Evolutionary conservation across 1,140 invertebrate genomes (phyloP).

Genomic region (Heterodera schachtii): DNA sequence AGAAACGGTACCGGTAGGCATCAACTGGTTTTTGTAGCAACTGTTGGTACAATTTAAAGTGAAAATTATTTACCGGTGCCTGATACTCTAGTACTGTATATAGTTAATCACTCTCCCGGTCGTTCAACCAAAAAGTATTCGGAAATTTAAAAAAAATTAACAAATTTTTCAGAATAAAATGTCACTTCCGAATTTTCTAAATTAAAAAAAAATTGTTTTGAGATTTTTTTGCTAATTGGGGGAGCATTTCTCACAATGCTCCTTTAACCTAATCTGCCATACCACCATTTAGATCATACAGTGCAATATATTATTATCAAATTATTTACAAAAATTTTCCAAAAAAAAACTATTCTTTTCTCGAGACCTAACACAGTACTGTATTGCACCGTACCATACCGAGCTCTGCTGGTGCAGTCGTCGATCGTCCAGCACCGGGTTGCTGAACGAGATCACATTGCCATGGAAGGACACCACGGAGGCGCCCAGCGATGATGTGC

Average conservation of each 20-base stretch:
- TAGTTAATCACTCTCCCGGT: no score
- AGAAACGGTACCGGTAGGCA: no score
- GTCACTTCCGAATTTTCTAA: no score
- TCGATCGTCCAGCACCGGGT: constrained; percentile 58
- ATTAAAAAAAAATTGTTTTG: no score
- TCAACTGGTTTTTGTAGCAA: no score
- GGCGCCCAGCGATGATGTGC: constrained; percentile 20
- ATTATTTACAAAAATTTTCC: not conserved
- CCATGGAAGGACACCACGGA: constrained; percentile 60
- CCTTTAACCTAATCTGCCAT: not conserved
- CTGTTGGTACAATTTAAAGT: no score
- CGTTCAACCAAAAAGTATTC: no score
- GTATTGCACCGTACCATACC: not conserved
- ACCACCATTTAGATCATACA: constrained; percentile 16
- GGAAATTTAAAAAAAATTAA: no score
- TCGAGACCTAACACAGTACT: not conserved
- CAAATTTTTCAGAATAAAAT: no score
- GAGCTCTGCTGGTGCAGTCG: constrained; percentile 34
- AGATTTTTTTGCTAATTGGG: no score
- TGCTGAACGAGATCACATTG: constrained; percentile 65
- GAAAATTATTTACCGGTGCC: no score
- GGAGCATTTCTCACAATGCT: not conserved
- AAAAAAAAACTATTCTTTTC: constrained; percentile 1
- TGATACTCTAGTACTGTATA: no score
- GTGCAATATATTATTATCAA: not conserved